A percentile compares a stretch with the other conserved stretches of the same genome.
Evolutionary conservation across 2,888 invertebrate genomes (phyloP).

Genomic region (Nephrotoma flavescens): DNA sequence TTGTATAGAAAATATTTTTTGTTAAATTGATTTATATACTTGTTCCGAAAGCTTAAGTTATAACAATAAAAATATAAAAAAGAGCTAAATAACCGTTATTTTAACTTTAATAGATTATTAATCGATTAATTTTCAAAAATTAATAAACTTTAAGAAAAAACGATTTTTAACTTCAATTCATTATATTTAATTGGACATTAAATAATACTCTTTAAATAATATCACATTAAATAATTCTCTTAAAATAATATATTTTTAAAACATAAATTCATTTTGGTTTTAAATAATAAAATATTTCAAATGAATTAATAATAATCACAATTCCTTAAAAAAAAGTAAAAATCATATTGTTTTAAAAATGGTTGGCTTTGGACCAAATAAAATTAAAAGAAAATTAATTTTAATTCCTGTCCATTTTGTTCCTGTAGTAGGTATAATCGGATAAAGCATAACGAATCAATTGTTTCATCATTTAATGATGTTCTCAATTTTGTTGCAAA

Average conservation of each 20-base stretch:
- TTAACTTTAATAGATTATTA: neutral
- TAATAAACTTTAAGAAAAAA: too few species aligned
- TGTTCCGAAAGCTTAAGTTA: too few species aligned
- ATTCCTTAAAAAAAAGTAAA: neutral
- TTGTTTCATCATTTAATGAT: neutral
- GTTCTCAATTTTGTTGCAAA: neutral
- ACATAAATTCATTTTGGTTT: too few species aligned
- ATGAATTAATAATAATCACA: neutral
- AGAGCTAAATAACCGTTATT: too few species aligned
- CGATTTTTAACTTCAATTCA: too few species aligned
- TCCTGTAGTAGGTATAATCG: neutral
- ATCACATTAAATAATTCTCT: neutral
- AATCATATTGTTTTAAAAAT: neutral
- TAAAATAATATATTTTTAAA: too few species aligned
- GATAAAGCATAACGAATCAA: neutral
- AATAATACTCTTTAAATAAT: too few species aligned
- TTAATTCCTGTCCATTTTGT: neutral
- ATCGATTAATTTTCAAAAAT: neutral
- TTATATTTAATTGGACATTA: too few species aligned
- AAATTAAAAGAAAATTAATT: neutral
- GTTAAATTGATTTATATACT: too few species aligned
- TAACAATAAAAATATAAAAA: too few species aligned
- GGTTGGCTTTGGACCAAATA: neutral
- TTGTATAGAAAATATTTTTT: too few species aligned
- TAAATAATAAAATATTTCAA: neutral